A percentile compares a stretch with the other conserved stretches of the same genome.
These are phyloP conservation scores for Coremacera marginata DNA, from an alignment of 2,888 invertebrate species.

Conservation along the genomic window DNA sequence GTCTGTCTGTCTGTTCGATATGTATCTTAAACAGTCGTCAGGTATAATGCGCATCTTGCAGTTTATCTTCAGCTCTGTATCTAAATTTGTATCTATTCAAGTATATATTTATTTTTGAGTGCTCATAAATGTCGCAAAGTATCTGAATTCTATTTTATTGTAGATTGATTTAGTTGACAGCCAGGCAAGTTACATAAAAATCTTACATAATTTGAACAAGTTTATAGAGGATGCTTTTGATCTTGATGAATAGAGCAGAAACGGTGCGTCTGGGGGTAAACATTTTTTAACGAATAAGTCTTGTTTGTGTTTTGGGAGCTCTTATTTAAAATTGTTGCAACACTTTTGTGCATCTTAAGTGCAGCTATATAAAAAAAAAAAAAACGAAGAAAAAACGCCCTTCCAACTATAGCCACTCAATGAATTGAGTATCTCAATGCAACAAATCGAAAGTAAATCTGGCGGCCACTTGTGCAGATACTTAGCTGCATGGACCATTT, in stretches of 20 bases:
- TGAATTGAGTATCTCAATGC: slow-evolving; percentile 1
- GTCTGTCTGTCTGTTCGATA: background rate
- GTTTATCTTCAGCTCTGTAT: background rate
- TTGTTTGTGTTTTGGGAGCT: background rate
- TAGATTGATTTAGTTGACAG: slow-evolving; percentile 17
- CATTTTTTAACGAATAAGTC: background rate
- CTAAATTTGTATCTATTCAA: background rate
- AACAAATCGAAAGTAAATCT: slow-evolving; percentile 10
- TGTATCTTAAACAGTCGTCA: background rate
- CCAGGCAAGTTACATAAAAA: background rate
- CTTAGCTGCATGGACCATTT: too few species aligned
- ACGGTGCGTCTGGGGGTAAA: background rate
- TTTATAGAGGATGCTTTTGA: background rate
- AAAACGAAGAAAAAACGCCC: background rate
- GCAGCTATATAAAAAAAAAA: too few species aligned
- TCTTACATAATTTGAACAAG: background rate
- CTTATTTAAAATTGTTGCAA: too few species aligned
- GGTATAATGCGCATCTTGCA: background rate
- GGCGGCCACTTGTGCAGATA: too few species aligned
- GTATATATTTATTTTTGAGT: slow-evolving; percentile 15
- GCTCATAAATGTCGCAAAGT: background rate
- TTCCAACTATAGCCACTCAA: background rate
- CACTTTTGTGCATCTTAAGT: too few species aligned
- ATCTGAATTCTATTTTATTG: background rate
- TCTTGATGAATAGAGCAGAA: background rate